Conservation (phyloP, 2,113 vertebrate genomes). For the Syrmaticus mikado region DNA sequence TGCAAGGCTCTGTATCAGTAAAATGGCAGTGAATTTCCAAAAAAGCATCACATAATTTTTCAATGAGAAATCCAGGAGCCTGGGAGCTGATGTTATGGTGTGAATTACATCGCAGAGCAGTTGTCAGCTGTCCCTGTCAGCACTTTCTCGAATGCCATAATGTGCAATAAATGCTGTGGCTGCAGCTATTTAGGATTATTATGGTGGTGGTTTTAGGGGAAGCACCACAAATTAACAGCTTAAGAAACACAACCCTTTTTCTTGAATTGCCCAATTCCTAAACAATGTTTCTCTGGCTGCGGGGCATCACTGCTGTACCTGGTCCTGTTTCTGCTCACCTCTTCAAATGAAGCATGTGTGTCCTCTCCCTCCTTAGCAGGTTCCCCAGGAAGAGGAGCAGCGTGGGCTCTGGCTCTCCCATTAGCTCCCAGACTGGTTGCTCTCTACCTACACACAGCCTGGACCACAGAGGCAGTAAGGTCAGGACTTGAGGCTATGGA, state of each 20-base stretch:
- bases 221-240: constrained; percentile 69
- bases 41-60: constrained; percentile 81
- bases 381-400: neutral
- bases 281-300: neutral
- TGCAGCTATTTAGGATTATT: constrained; percentile 63
- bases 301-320: neutral
- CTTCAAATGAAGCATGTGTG: neutral
- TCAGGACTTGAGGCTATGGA: neutral
- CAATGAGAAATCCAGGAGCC: constrained; percentile 84
- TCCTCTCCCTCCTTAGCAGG: neutral
- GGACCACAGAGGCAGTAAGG: neutral
- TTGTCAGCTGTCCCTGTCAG: constrained; percentile 85
- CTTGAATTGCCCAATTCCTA: neutral
- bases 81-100: constrained; percentile 78
- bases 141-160: constrained; percentile 74
- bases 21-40: constrained; percentile 83
- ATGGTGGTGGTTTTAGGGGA: constrained; percentile 58
- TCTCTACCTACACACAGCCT: neutral
- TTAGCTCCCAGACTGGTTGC: neutral
- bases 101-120: constrained; percentile 84
- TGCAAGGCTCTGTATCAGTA: constrained; percentile 61
- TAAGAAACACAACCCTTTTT: constrained; percentile 22
- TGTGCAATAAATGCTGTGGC: constrained; percentile 69
- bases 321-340: neutral
- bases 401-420: neutral